Conservation (phyloP, 2,113 vertebrate genomes). For the Furnarius figulus region DNA sequence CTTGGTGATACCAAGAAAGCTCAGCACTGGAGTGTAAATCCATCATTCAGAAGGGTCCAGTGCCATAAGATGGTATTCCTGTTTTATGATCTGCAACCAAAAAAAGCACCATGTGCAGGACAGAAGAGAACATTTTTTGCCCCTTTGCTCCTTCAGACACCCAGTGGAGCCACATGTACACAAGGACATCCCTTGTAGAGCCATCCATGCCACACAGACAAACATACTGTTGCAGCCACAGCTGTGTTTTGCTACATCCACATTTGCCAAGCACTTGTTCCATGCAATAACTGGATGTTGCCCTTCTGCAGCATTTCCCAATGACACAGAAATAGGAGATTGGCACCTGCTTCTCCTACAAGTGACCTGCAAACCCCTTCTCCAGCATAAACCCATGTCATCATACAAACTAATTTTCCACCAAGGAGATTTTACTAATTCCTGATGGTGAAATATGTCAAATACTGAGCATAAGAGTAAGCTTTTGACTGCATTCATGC, state of each 20-base stretch:
- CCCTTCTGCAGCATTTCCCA: neutral
- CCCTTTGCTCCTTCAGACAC: neutral
- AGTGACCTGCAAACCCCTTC: neutral
- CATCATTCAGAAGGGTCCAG: neutral
- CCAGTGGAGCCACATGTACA: neutral
- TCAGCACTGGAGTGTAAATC: neutral
- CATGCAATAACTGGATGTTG: neutral
- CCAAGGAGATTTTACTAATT: neutral
- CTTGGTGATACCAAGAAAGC: neutral
- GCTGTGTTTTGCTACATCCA: neutral
- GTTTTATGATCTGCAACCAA: neutral
- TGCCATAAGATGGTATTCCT: neutral
- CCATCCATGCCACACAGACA: neutral
- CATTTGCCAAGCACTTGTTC: neutral
- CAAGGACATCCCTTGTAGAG: neutral
- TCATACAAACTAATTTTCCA: neutral
- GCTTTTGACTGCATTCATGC: neutral
- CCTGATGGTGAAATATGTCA: neutral
- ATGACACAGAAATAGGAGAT: neutral
- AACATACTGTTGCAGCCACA: neutral
- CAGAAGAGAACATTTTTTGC: neutral
- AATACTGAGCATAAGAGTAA: neutral
- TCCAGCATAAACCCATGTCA: neutral
- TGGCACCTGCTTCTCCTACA: neutral
- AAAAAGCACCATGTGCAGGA: neutral